Percentiles rank a stretch among this genome's conserved stretches.
These are phyloP conservation scores for Acrocephalus arundinaceus DNA, from an alignment of 2,113 vertebrate species.

Conservation along the genomic window DNA sequence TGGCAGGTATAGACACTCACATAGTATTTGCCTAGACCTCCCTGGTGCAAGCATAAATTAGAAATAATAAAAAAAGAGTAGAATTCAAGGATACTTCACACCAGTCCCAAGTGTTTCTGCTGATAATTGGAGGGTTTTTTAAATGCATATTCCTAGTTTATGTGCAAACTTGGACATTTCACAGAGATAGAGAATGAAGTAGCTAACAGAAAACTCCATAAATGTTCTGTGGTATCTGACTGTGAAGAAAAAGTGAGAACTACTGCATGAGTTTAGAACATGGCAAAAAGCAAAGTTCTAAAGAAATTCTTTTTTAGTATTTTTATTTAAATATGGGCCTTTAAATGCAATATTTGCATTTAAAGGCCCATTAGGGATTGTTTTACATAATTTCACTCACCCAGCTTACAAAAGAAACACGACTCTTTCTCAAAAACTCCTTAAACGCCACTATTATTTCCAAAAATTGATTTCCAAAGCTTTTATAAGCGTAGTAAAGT, in stretches of 20 bases:
- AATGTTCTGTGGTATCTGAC: not conserved
- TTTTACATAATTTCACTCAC: not conserved
- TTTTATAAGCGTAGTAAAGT: not conserved
- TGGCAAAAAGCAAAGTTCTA: not conserved
- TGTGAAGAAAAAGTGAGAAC: not conserved
- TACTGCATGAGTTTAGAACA: not conserved
- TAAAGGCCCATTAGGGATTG: not conserved
- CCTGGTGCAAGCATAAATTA: not conserved
- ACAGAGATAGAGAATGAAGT: not conserved
- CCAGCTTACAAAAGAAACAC: not conserved
- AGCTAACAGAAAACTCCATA: not conserved
- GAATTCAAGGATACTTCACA: not conserved
- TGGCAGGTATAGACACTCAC: not conserved
- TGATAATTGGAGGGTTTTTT: not conserved
- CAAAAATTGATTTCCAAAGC: not conserved
- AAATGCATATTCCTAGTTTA: not conserved
- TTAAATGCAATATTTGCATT: not conserved
- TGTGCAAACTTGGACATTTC: not conserved
- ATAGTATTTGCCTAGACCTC: not conserved
- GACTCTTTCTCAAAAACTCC: not conserved
- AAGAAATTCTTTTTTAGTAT: not conserved
- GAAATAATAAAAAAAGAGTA: not conserved
- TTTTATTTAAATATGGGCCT: not conserved
- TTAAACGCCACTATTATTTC: not conserved
- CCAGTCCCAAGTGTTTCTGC: not conserved